Conservation (phyloP, 30 jellyfish, hydroid and myxozoan genomes). For the Pseudorhiza aurosa region DNA sequence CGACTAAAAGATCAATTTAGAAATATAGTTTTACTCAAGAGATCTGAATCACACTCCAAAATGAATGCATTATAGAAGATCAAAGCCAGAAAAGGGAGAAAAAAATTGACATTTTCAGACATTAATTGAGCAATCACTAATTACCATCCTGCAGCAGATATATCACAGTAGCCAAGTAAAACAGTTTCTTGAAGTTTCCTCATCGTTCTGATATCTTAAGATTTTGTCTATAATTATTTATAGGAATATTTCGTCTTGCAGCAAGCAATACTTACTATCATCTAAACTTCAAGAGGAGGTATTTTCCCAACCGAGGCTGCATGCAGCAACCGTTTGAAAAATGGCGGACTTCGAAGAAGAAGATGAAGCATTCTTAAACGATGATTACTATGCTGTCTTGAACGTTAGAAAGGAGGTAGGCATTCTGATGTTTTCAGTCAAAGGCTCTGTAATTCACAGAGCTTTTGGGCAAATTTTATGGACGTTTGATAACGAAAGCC, state of each 20-base stretch:
- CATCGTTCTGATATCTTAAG: not conserved
- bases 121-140: not conserved
- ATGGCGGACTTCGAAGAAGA: slow-evolving; percentile 85
- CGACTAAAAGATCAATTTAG: slow-evolving; percentile 16
- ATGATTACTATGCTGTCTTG: slow-evolving; percentile 71
- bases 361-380: slow-evolving; percentile 46
- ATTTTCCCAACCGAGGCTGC: not conserved
- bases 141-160: slow-evolving; percentile 54
- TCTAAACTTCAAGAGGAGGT: not conserved
- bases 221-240: not conserved
- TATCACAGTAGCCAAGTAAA: slow-evolving; percentile 28
- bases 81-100: too few relatives aligned
- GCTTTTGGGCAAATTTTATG: too few relatives aligned
- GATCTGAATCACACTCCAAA: too few relatives aligned
- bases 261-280: not conserved
- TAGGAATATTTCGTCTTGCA: not conserved
- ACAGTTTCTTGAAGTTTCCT: not conserved
- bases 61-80: too few relatives aligned
- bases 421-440: too few relatives aligned
- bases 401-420: slow-evolving; percentile 79
- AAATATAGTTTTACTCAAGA: too few relatives aligned
- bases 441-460: too few relatives aligned
- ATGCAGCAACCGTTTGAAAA: slow-evolving; percentile 25
- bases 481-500: too few relatives aligned
- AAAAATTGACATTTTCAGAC: not conserved